Evolutionary conservation across 2,113 vertebrate genomes (phyloP), one percentile per base, ranked within the genome.

Genomic region (Serilophus lunatus): DNA sequence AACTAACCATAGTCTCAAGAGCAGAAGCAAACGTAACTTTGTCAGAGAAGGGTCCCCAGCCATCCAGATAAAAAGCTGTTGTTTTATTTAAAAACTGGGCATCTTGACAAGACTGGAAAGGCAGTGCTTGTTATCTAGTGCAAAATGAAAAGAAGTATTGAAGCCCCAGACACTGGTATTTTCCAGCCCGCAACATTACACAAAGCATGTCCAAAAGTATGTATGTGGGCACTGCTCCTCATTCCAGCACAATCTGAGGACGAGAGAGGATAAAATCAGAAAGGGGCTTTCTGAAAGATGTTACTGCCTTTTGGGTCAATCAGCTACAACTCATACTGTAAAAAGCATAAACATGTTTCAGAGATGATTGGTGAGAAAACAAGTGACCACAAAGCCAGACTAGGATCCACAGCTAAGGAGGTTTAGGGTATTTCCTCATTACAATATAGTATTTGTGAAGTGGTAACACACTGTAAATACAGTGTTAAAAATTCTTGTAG

Each of bases 181-280:
- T 19, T 64, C 6, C 13, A 87, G 40, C 35, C 78, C 90, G 18
- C 1, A 2, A n/a, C n/a, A 22, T 53, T 53, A 44, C 6, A 66
- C 61, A 54, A 47, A 68, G 5, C 3, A 1, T 0, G 0, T n/a
- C 18, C 44, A 40, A 74, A 76, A 76, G 33, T 18, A 72, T 0
- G 10, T 17, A 11, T 0, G 2, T 42, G 66, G n/a, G 36, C 0
- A 0, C 19, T 57, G 20, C 12, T 69, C 8, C 64, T 38, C 5
- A 0, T 90, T 92, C 54, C 54, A 77, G 7, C 14, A 38, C 29
- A 8, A 11, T 8, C 18, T 31, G 22, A 85, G 49, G 10, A 50
- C 44, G 71, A 29, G 0, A 29, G 19, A 74, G 8, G 15, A 38
- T 13, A 91, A 87, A 78, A 84, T 1, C 22, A 90, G 36, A 35